phyloP scores from a whole-genome alignment of 2,888 invertebrate species.

The Spisula solida region DNA sequence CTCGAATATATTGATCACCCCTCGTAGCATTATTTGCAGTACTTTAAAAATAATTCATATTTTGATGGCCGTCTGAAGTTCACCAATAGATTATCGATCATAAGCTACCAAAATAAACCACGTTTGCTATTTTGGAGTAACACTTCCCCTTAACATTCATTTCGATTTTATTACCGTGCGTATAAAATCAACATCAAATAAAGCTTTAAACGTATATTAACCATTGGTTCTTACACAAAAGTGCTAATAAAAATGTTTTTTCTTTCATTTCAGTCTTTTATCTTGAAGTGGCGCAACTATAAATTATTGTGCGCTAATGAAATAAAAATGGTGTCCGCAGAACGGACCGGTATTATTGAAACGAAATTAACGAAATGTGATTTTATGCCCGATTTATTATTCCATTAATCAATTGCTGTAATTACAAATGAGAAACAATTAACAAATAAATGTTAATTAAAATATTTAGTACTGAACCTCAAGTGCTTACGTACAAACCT shows the following conservation, averaged over 20 bases:
- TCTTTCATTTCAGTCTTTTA: conserved; percentile 17
- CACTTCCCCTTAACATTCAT: not conserved
- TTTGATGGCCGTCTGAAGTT: too few relatives aligned
- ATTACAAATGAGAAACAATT: not conserved
- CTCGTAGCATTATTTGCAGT: too few relatives aligned
- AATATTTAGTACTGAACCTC: not conserved
- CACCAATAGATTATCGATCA: not conserved
- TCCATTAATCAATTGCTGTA: not conserved
- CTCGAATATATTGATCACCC: too few relatives aligned
- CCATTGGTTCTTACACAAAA: not conserved
- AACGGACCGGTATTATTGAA: not conserved
- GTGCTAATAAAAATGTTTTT: conserved; percentile 6
- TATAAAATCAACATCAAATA: conserved; percentile 6
- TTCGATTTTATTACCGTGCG: not conserved
- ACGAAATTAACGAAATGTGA: not conserved
- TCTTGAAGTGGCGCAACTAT: not conserved
- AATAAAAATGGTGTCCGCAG: not conserved
- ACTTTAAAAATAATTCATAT: too few relatives aligned
- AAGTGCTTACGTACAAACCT: not conserved
- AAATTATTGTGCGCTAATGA: not conserved
- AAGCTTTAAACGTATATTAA: not conserved
- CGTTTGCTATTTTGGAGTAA: not conserved
- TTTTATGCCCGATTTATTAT: not conserved
- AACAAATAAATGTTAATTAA: not conserved
- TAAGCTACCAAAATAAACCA: conserved; percentile 10